phyloP scores from a whole-genome alignment of 2,113 vertebrate genomes.

The Cyprinodon brontotheroides region DNA sequence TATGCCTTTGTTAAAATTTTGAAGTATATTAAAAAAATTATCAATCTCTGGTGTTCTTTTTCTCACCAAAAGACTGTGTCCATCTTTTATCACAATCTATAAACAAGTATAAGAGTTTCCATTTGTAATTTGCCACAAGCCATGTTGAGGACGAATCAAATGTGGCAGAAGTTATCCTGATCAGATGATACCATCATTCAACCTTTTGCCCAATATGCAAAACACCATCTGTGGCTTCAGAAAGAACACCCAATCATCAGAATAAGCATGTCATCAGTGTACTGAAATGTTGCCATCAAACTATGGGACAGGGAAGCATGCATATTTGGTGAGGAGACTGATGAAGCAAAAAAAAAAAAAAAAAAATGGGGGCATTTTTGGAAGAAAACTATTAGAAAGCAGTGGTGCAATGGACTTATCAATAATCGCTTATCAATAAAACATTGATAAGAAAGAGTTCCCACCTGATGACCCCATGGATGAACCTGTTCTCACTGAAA shows the following conservation, averaged over 20 bases:
- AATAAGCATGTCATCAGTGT: neutral
- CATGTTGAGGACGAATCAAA: neutral
- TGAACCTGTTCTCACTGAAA: neutral
- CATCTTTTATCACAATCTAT: neutral
- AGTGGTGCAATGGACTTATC: neutral
- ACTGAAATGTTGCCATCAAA: neutral
- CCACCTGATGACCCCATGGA: neutral
- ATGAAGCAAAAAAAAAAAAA: neutral
- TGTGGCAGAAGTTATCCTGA: neutral
- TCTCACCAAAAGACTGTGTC: neutral
- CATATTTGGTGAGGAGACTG: neutral
- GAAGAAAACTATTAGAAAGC: neutral
- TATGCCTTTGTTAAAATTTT: neutral
- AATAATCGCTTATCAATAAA: neutral
- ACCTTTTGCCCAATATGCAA: neutral
- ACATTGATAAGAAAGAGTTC: neutral
- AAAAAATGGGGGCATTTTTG: neutral
- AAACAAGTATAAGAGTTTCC: neutral
- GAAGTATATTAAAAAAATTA: neutral
- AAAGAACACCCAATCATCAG: neutral
- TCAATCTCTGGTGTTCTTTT: neutral
- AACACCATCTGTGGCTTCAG: neutral
- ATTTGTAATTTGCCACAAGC: neutral
- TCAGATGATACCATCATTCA: neutral
- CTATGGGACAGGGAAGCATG: neutral